Evolutionary conservation across 2,113 vertebrate genomes (phyloP).

Genomic region (Shinisaurus crocodilurus): DNA sequence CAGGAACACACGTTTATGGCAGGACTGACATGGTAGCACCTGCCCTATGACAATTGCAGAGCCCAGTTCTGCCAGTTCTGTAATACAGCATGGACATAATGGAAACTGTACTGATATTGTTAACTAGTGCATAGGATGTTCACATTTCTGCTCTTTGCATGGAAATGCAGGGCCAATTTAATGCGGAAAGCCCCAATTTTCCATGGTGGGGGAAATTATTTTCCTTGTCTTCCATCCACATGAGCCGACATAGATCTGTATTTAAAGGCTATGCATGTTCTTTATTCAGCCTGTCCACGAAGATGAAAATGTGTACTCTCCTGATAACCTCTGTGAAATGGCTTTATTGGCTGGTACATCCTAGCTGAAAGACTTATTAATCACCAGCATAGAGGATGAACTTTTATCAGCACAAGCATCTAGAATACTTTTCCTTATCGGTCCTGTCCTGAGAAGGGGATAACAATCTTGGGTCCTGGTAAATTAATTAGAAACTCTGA

Average conservation of each 20-base stretch:
- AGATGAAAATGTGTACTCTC: conserved; percentile 74
- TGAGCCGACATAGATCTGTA: neutral
- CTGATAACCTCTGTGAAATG: conserved; percentile 78
- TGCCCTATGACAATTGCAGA: neutral
- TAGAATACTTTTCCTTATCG: conserved; percentile 77
- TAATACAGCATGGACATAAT: fast-evolving
- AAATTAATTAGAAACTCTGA: conserved; percentile 84
- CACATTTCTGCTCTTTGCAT: neutral
- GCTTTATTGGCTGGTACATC: conserved; percentile 64
- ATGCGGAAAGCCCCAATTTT: conserved; percentile 1
- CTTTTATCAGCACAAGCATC: conserved; percentile 59
- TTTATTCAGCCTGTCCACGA: conserved; percentile 61
- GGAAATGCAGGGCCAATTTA: neutral
- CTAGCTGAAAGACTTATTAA: conserved; percentile 84
- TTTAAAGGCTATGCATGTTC: conserved; percentile 60
- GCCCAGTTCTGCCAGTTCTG: neutral
- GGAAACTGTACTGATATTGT: fast-evolving
- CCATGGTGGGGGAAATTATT: conserved; percentile 26
- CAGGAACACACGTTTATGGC: neutral
- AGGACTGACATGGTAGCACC: neutral
- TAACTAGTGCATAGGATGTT: fast-evolving
- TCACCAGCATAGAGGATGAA: conserved; percentile 55
- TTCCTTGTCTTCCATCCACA: neutral
- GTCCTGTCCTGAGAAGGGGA: conserved; percentile 73
- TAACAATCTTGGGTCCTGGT: conserved; percentile 78